Evolutionary conservation across 2,797 vertebrate genomes (phyloP).

Genomic region (Periparus ater): DNA sequence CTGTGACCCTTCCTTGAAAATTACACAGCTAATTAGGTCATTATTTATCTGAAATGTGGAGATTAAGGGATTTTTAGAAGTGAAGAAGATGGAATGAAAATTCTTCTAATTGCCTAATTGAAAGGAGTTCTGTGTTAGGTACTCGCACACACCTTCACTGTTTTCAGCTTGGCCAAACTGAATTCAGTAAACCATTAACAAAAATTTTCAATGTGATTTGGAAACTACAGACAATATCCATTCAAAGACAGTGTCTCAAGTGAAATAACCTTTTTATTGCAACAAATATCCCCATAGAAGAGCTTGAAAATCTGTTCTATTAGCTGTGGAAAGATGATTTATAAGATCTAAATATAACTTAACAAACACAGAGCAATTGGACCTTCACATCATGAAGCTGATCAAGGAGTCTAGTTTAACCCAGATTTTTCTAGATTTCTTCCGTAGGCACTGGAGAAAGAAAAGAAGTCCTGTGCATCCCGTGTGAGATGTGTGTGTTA

Average conservation of each 20-base stretch:
- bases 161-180: not conserved
- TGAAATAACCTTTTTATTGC: not conserved
- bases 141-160: rapidly evolving
- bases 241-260: not conserved
- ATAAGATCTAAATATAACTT: not conserved
- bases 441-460: not conserved
- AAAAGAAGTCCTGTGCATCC: not conserved
- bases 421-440: not conserved
- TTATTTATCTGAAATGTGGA: not conserved
- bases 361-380: not conserved
- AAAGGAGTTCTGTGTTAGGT: not conserved
- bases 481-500: not conserved
- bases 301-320: not conserved
- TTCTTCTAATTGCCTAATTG: not conserved
- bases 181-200: not conserved
- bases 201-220: not conserved
- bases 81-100: not conserved
- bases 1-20: not conserved
- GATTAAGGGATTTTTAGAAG: not conserved
- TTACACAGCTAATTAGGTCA: not conserved
- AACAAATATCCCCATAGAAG: not conserved
- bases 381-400: not conserved
- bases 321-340: not conserved
- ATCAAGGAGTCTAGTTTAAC: not conserved
- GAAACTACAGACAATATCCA: not conserved